These are phyloP conservation scores for Heliopora coerulea DNA, from an alignment of 92 coral and sea anemone species.

Conservation along the genomic window DNA sequence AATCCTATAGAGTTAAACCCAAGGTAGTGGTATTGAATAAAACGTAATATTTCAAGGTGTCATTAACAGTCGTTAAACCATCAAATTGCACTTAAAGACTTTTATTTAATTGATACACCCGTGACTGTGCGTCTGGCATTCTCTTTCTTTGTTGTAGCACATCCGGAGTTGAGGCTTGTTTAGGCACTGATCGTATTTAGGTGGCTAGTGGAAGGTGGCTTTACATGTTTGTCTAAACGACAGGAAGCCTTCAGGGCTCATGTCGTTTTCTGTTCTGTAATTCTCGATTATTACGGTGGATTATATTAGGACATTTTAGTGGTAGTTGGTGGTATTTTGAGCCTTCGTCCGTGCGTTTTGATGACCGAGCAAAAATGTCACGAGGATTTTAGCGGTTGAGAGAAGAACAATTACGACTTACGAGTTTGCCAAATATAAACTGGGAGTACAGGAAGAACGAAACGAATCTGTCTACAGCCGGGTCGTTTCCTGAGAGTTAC, in stretches of 20 bases:
- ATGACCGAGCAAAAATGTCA: background rate
- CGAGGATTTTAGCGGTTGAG: too few species aligned
- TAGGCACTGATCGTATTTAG: background rate
- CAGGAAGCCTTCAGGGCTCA: background rate
- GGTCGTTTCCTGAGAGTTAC: too few species aligned
- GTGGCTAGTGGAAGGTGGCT: background rate
- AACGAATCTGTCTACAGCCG: too few species aligned
- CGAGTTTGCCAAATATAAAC: too few species aligned
- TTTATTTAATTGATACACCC: background rate
- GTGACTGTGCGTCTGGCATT: background rate
- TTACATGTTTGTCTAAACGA: background rate
- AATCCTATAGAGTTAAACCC: too few species aligned
- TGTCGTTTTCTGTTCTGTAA: background rate
- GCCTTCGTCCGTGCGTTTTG: background rate
- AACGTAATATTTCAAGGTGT: background rate
- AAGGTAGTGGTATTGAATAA: background rate
- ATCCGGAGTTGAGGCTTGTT: background rate
- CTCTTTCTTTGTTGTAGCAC: background rate
- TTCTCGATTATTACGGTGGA: background rate
- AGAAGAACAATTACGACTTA: too few species aligned
- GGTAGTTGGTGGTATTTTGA: background rate
- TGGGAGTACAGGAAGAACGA: too few species aligned
- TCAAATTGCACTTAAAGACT: background rate
- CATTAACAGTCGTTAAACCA: constrained; percentile 1
- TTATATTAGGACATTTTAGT: background rate